Base-by-base conservation (phyloP, 2,113 vertebrate genomes). In the Upupa epops region DNA sequence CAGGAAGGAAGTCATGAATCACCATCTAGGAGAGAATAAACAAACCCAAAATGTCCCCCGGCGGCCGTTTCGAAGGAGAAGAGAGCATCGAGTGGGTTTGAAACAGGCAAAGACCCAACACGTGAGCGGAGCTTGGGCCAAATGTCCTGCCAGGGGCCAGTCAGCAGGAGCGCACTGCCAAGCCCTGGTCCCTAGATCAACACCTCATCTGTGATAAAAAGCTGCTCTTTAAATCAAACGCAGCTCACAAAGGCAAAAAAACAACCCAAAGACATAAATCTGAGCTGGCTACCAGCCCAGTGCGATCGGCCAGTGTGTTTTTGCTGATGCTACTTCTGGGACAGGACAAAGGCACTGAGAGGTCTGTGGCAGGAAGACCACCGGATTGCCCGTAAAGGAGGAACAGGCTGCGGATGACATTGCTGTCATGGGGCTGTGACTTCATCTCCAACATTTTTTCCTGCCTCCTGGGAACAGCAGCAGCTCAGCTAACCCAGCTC, bases 141-240 rank as follows among this genome's bases (percentile, higher is more conserved):
- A 95, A 95, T 80, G 37, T 85, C 90, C 92, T 96, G 84, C 91
- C 91, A 96, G 93, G 75, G 84, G 59, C 80, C 86, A 58, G 75
- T 88, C 90, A 93, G 85, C 84, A 88, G 78, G 20, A 95, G 32
- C 48, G 36, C 17, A 3, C 63, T 92, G 92, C 91, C 94, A 95
- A 96, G 40, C 34, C 71, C 92, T 86, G 79, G 56, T 92, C 84
- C 68, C 78, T 51, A 68, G 66, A 91, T 78, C 90, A 90, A 81
- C 91, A 72, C 90, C 86, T 90, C 86, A 42, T 40, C 69, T 4
- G 0, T 95, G 89, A 93, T 92, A 74, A 85, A 95, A 80, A 88
- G n/a, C 69, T 74, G 73, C 17, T 89, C 90, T 94, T 86, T 95
- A 97, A 96, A 96, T 95, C 89, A 96, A 93, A 89, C 49, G 19